A percentile compares a stretch with the other conserved stretches of the same genome.
These are phyloP conservation scores for Coendou prehensilis DNA, from an alignment of 2,797 vertebrate species.

Conservation along the genomic window DNA sequence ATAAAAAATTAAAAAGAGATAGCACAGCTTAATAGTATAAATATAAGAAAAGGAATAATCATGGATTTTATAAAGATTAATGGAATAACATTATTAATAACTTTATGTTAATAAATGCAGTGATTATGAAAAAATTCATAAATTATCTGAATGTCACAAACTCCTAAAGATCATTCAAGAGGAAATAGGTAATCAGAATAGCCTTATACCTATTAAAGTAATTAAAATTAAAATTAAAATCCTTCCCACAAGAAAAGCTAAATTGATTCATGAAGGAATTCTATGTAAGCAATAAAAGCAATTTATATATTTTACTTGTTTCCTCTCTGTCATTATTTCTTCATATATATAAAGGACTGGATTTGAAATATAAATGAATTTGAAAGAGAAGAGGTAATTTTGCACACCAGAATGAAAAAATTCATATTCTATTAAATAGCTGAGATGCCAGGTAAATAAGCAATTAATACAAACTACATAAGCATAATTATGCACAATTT, in stretches of 20 bases:
- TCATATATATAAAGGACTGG: background rate
- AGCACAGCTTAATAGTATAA: background rate
- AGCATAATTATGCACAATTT: background rate
- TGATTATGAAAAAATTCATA: background rate
- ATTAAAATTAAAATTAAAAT: background rate
- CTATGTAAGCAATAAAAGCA: background rate
- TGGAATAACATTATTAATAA: background rate
- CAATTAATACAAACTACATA: background rate
- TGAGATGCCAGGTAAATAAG: background rate
- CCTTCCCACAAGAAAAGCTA: background rate
- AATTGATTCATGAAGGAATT: background rate
- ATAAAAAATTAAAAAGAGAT: background rate
- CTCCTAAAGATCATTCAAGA: background rate
- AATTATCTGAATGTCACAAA: background rate
- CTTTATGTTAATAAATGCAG: background rate
- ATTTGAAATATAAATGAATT: background rate
- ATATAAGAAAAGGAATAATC: background rate
- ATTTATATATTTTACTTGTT: background rate
- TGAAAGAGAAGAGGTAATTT: background rate
- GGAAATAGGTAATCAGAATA: background rate
- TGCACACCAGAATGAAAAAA: background rate
- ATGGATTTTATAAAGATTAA: background rate
- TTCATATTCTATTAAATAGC: background rate
- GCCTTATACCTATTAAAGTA: background rate
- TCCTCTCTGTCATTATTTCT: background rate